These are phyloP conservation scores for Ridgeia piscesae DNA, from an alignment of 1,140 invertebrate species.

Conservation along the genomic window DNA sequence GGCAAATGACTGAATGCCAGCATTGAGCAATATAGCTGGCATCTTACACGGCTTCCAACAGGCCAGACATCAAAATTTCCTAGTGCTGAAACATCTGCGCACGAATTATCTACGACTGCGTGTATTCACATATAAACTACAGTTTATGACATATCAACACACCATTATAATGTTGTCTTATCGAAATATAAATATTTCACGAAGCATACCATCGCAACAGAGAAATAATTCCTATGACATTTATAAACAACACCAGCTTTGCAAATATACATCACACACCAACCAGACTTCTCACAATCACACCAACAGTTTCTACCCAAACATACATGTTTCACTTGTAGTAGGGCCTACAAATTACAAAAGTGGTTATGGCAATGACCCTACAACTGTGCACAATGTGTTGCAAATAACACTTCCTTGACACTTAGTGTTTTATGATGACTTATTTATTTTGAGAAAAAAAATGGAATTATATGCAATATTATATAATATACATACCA, in stretches of 20 bases:
- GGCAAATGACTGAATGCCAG: neutral
- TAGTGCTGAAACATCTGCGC: neutral
- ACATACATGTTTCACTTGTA: neutral
- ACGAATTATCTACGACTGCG: neutral
- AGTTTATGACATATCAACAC: neutral
- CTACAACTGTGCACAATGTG: neutral
- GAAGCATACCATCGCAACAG: neutral
- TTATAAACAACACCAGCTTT: neutral
- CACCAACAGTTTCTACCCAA: neutral
- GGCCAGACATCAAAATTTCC: neutral
- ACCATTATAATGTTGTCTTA: neutral
- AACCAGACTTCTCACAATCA: neutral
- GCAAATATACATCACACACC: neutral
- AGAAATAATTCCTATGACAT: neutral
- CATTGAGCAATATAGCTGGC: neutral
- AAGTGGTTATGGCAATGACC: neutral
- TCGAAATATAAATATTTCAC: neutral
- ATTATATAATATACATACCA: no score
- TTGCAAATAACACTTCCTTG: neutral
- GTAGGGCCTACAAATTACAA: neutral
- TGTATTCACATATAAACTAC: neutral
- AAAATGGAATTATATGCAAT: neutral
- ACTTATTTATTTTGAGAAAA: neutral
- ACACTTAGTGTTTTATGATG: neutral
- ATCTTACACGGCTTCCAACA: neutral